Base-by-base conservation (phyloP, 2,797 vertebrate genomes). In the Diglossa cyanea region DNA sequence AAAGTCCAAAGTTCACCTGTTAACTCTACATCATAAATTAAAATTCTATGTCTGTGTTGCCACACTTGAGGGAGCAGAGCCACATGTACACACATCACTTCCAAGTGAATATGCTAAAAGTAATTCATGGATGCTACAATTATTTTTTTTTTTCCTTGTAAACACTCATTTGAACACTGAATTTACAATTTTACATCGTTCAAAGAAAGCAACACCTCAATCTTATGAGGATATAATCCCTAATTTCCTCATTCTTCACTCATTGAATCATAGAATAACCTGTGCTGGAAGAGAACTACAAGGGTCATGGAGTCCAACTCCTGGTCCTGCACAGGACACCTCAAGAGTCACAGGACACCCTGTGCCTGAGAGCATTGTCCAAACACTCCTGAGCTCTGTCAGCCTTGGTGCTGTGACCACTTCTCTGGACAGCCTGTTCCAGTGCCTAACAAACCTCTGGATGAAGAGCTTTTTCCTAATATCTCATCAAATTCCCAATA, bases 281-380 rank as follows among this genome's bases (percentile, higher is more conserved):
- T 44, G 17, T 19, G 20, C 25, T 57, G 63, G 63, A 57, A 63
- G 37, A 8, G 12, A 33, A 8, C 30, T 5, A 31, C 20, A 19
- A 45, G 17, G 21, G 30, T 5, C 17, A 45, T 4, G 0, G 0
- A 77, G 21, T 51, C 31, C 40, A 48, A 0, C 31, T 4, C 37
- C 45, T 23, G 17, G 13, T 5, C 8, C 12, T 26, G 44, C 30
- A 40, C 7, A 19, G n/a, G 11, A 30, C 20, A 25, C 12, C 7
- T 42, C 42, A 45, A 31, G 50, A 33, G 1, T 6, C 24, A 26
- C 37, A 37, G 37, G 37, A 37, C 78, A 33, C 4, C 10, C 0
- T 4, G 50, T 26, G 24, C 28, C 55, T 25, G 13, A 25, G 3
- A 33, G 63, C 6, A 4, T 16, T 31, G 8, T 12, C 1, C 55